Conservation (phyloP, 2,113 vertebrate genomes). For the Microtus richardsoni region DNA sequence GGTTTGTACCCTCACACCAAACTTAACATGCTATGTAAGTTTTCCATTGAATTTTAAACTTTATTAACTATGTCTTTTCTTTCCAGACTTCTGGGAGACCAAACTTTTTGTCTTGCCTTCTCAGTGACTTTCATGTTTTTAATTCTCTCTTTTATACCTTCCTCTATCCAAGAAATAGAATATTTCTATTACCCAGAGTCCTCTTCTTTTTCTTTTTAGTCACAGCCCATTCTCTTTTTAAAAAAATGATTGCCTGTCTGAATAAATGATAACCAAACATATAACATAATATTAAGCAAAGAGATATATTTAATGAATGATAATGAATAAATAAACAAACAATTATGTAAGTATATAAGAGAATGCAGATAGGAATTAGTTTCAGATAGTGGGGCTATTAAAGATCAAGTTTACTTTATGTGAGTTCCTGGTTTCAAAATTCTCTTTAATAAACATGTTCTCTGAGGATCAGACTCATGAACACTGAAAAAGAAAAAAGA, state of each 20-base stretch:
- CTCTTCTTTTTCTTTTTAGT: not conserved
- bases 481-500: not conserved
- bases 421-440: not conserved
- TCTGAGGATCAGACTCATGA: not conserved
- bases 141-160: not conserved
- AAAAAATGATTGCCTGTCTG: no score
- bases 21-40: not conserved
- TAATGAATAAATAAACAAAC: constrained; percentile 34
- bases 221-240: not conserved
- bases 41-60: not conserved
- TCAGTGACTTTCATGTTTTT: constrained; percentile 3
- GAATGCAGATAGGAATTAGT: not conserved
- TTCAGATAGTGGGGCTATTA: not conserved
- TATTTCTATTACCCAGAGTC: not conserved
- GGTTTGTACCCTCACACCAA: not conserved
- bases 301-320: not conserved
- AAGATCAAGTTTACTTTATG: not conserved
- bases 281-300: not conserved
- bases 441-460: constrained; percentile 31
- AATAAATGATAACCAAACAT: constrained; percentile 14
- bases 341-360: not conserved
- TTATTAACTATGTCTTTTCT: not conserved
- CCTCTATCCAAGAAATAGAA: constrained; percentile 5
- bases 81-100: not conserved
- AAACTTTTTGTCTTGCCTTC: not conserved